Evolutionary conservation across 2,888 invertebrate genomes (phyloP), one percentile per base, ranked within the genome.

Genomic region (Alloplasta piceator): DNA sequence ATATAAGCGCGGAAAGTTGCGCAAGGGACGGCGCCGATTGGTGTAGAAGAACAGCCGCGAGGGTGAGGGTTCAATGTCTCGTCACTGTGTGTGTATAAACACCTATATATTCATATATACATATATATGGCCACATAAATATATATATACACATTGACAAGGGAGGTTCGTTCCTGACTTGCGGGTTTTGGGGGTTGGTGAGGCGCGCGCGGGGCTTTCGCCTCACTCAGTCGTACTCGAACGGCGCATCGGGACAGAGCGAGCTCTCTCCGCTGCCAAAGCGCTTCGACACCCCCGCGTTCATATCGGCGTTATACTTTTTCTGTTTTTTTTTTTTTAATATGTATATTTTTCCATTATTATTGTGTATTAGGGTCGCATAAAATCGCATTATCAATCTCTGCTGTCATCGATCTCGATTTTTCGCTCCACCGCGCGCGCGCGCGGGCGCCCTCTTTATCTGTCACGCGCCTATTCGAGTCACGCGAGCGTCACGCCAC

Each of bases 221-320:
- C 82, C 84, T 83, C 71, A 84, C 89, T 90, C 90, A 91, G 91
- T 91, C 89, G 89, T 87, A 88, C 89, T 90, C 89, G 89, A 90
- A 89, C 90, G 91, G 90, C 91, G 91, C 90, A 89, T 87, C 91
- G 89, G 89, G 85, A 80, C 64, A 82, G 87, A 87, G 90, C 85
- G 26, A 26, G 26, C 26, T 26, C 26, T 86, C 85, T 86, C 83
- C 83, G 85, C 85, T 83, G 84, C 77, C 72, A 61, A 43, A 36
- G 26, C 36, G 26, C 16, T 14, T 7, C 9, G 43, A 67, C 58
- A 50, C 61, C 43, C n/a, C 61, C 68, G 6, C 61, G 41, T 7
- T 48, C 48, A 12, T 48, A 6, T 7, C 12, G 14, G 52, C 16
- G 52, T 52, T 14, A 52, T 6, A 5, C 4, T 12, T 12, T 36